Evolutionary conservation across 2,888 invertebrate genomes (phyloP).

Genomic region (Disparrhopalites patrizii): DNA sequence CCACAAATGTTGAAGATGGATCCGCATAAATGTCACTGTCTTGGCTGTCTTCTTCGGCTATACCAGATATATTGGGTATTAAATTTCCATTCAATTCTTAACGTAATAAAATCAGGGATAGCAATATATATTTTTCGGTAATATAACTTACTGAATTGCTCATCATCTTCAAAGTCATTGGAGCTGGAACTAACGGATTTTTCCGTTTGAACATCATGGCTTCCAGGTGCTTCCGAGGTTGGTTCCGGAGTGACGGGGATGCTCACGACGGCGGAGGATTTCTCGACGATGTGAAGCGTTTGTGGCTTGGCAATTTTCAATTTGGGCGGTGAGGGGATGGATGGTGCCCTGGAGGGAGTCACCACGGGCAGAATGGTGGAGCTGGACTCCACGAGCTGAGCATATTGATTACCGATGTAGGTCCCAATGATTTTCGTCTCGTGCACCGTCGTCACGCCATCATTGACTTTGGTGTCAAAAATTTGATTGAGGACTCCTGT

Average conservation of each 20-base stretch:
- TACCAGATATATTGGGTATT: neutral
- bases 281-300: slow-evolving; percentile 21
- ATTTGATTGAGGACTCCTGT: slow-evolving; percentile 77
- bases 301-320: slow-evolving; percentile 12
- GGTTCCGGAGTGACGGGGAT: slow-evolving; percentile 19
- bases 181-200: slow-evolving; percentile 39
- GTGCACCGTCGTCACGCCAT: slow-evolving; percentile 76
- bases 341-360: slow-evolving; percentile 27
- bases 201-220: slow-evolving; percentile 30
- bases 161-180: slow-evolving; percentile 21
- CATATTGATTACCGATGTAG: slow-evolving; percentile 81
- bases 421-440: slow-evolving; percentile 88
- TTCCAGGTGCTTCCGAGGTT: neutral
- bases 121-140: neutral
- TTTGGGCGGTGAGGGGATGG: neutral
- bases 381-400: slow-evolving; percentile 78
- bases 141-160: slow-evolving; percentile 19
- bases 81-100: neutral
- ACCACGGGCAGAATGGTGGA: slow-evolving; percentile 57
- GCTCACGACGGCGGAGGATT: neutral
- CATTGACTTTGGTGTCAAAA: slow-evolving; percentile 76
- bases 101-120: neutral
- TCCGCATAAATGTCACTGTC: slow-evolving; percentile 20
- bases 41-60: slow-evolving; percentile 16
- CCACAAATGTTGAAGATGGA: slow-evolving; percentile 18